Evolutionary conservation across 2,797 vertebrate genomes (phyloP).

Genomic region (Meda fulgida): DNA sequence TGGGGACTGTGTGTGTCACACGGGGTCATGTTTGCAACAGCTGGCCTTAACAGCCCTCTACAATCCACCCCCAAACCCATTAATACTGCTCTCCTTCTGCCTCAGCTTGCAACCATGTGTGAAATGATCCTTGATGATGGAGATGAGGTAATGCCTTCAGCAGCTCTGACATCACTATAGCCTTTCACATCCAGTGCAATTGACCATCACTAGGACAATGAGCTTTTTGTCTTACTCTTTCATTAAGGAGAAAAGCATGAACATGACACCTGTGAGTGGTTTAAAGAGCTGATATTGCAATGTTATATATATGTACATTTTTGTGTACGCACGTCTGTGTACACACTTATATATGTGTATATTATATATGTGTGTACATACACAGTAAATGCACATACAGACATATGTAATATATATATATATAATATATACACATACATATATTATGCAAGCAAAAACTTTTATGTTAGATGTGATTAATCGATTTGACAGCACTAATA

Average conservation of each 20-base stretch:
- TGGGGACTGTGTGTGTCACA: constrained; percentile 53
- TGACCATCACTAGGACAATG: constrained; percentile 49
- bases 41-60: constrained; percentile 52
- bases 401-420: too few species aligned
- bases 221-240: constrained; percentile 17
- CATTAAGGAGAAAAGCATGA: neutral
- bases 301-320: neutral
- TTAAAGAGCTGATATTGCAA: neutral
- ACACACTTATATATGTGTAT: too few species aligned
- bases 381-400: too few species aligned
- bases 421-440: too few species aligned
- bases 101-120: constrained; percentile 50
- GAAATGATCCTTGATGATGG: constrained; percentile 59
- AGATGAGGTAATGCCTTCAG: constrained; percentile 74
- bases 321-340: too few species aligned
- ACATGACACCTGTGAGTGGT: constrained; percentile 2
- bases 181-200: constrained; percentile 44
- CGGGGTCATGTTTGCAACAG: constrained; percentile 61
- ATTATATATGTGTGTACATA: too few species aligned
- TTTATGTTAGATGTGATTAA: too few species aligned
- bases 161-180: constrained; percentile 58
- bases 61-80: constrained; percentile 45
- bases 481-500: too few species aligned
- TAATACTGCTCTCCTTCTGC: constrained; percentile 51
- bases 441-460: too few species aligned